Conservation (phyloP, 1,140 invertebrate genomes). For the Kradibia gibbosae region DNA sequence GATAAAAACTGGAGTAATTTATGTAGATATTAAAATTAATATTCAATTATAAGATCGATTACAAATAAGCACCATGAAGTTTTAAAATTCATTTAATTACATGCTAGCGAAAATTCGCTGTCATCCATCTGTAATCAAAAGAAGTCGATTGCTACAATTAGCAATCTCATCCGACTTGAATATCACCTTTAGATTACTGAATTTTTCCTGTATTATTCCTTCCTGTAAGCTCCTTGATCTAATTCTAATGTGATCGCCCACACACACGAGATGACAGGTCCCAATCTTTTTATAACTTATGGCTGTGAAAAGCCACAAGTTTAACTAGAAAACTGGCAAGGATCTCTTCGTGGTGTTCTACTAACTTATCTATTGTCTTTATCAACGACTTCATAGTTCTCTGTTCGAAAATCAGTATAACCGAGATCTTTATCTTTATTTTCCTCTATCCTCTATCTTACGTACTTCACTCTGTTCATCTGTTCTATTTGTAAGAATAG, state of each 20-base stretch:
- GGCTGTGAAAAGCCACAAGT: not conserved
- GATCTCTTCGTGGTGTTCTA: not conserved
- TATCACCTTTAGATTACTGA: not conserved
- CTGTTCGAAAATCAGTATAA: constrained; percentile 18
- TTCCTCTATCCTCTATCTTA: not conserved
- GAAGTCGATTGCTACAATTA: not conserved
- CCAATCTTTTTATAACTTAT: not conserved
- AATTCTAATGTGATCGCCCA: not conserved
- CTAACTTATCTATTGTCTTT: constrained; percentile 42
- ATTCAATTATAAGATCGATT: no score
- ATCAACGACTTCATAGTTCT: constrained; percentile 14
- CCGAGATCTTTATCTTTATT: not conserved
- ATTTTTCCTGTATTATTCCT: not conserved
- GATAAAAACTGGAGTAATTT: no score
- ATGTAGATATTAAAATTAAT: no score
- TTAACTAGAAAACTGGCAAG: not conserved
- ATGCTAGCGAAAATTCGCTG: not conserved
- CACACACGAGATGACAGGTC: not conserved
- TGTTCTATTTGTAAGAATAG: not conserved
- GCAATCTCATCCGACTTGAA: not conserved
- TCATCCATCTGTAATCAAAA: not conserved
- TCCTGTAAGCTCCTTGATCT: not conserved
- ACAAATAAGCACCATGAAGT: not conserved
- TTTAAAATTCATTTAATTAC: not conserved
- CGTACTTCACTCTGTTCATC: not conserved